Conservation (phyloP, 2,113 vertebrate genomes). For the Oryzias celebensis region DNA sequence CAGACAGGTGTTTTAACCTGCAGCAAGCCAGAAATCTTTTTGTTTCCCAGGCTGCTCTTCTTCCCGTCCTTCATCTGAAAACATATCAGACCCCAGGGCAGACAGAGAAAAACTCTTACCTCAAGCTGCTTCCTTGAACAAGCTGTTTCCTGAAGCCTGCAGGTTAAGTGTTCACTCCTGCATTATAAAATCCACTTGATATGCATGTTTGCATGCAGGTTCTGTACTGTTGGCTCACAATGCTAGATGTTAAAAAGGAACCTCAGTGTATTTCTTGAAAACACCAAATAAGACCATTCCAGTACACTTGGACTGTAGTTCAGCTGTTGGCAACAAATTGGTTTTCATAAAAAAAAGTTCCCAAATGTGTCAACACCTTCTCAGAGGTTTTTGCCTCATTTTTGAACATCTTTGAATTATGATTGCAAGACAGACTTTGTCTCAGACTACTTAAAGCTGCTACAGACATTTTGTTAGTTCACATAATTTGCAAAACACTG, state of each 20-base stretch:
- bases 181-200: conserved; percentile 55
- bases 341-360: no score
- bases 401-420: no score
- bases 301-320: conserved; percentile 11
- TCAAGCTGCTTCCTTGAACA: conserved; percentile 58
- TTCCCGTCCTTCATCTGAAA: conserved; percentile 46
- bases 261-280: conserved; percentile 34
- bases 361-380: no score
- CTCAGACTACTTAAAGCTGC: no score
- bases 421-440: no score
- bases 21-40: conserved; percentile 32
- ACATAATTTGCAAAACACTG: no score
- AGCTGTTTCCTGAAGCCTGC: conserved; percentile 45
- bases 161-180: conserved; percentile 30
- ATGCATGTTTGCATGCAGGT: conserved; percentile 31
- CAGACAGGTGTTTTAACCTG: conserved; percentile 45
- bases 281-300: conserved; percentile 40
- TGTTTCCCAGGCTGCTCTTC: conserved; percentile 45
- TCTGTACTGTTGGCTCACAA: conserved; percentile 25
- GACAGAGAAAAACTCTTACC: conserved; percentile 61
- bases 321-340: no score
- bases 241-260: conserved; percentile 31
- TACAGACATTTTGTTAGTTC: no score
- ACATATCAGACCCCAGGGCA: conserved; percentile 56
- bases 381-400: no score